These are phyloP conservation scores for Metridium senile DNA, from an alignment of 92 coral and sea anemone species.

Conservation along the genomic window DNA sequence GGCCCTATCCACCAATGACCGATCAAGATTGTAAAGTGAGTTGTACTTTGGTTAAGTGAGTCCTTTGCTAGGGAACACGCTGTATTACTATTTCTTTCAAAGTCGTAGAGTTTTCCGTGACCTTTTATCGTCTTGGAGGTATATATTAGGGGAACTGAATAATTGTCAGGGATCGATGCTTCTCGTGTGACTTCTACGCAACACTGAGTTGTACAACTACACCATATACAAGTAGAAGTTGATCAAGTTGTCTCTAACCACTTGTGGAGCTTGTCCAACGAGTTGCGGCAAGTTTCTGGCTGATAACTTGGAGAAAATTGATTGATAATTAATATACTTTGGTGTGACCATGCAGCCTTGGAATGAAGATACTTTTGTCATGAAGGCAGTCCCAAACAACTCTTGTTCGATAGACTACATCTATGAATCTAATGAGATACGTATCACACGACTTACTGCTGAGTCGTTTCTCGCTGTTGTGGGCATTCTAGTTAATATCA, in stretches of 20 bases:
- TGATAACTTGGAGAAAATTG: too few species aligned
- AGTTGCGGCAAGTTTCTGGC: too few species aligned
- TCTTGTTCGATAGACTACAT: conserved; percentile 29
- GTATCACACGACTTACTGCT: conserved; percentile 20
- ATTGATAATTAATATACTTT: background rate
- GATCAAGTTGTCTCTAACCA: too few species aligned
- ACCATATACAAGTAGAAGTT: too few species aligned
- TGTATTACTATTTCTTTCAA: background rate
- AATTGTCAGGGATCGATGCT: background rate
- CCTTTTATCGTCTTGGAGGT: too few species aligned
- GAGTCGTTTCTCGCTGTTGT: conserved; percentile 26
- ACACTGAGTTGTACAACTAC: background rate
- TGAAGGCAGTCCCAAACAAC: background rate
- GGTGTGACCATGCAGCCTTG: conserved; percentile 37
- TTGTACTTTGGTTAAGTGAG: background rate
- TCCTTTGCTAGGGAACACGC: background rate
- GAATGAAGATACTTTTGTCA: conserved; percentile 42
- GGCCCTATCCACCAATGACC: background rate
- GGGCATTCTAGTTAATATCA: conserved; percentile 22
- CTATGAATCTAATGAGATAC: conserved; percentile 39
- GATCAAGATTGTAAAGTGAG: background rate
- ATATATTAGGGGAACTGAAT: too few species aligned
- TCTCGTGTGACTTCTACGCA: conserved; percentile 8
- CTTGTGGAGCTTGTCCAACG: too few species aligned
- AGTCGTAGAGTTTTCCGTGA: too few species aligned